These are phyloP conservation scores for Drosophila picticornis DNA, from an alignment of 2,888 invertebrate genomes.

Conservation along the genomic window DNA sequence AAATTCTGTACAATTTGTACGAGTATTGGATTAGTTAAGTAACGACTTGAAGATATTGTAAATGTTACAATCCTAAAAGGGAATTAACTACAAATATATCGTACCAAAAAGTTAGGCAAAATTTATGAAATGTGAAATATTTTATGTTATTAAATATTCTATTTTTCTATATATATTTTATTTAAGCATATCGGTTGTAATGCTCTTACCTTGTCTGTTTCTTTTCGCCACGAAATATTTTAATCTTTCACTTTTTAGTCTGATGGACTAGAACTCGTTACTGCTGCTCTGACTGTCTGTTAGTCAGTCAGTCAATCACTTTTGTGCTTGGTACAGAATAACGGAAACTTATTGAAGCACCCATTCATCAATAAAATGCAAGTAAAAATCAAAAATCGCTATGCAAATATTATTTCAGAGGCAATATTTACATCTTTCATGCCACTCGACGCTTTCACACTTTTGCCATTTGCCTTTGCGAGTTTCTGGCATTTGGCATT, in stretches of 20 bases:
- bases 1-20: neutral
- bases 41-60: neutral
- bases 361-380: constrained; percentile 60
- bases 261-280: neutral
- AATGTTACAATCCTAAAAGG: neutral
- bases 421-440: constrained; percentile 71
- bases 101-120: fast-evolving
- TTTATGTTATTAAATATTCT: too few relatives aligned
- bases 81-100: neutral
- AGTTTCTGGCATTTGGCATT: constrained; percentile 49
- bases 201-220: neutral
- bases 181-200: neutral
- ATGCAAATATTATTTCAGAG: constrained; percentile 65
- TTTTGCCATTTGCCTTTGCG: constrained; percentile 53
- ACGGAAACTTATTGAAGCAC: constrained; percentile 36
- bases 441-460: constrained; percentile 34
- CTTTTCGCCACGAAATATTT: neutral
- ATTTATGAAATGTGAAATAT: neutral
- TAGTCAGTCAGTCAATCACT: constrained; percentile 42
- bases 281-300: neutral
- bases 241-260: neutral
- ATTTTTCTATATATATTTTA: neutral
- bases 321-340: constrained; percentile 22
- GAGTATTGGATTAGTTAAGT: neutral
- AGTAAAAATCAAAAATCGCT: constrained; percentile 56